Percentiles rank a stretch among this genome's conserved stretches.
Evolutionary conservation across 2,113 vertebrate species (phyloP).

Genomic region (Centrocercus urophasianus): DNA sequence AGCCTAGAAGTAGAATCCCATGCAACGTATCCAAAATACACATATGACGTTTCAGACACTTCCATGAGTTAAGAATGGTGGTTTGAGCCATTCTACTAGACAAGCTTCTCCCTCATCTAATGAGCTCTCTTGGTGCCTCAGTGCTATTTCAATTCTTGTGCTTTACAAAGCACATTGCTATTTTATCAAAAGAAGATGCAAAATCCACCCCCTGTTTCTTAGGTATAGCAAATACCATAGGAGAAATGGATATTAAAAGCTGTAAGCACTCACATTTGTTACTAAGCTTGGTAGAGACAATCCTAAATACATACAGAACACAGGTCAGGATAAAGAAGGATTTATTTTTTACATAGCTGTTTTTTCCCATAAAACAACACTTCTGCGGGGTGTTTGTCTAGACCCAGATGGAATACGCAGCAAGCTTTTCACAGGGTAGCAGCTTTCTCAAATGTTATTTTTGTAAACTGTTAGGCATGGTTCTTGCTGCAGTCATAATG

Average conservation of each 20-base stretch:
- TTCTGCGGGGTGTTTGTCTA: background rate
- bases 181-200: background rate
- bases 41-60: background rate
- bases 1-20: background rate
- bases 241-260: background rate
- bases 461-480: background rate
- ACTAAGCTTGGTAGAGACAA: background rate
- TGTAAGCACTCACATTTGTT: background rate
- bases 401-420: background rate
- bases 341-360: background rate
- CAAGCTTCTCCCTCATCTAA: background rate
- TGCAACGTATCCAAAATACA: background rate
- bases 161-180: background rate
- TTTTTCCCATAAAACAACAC: background rate
- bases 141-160: background rate
- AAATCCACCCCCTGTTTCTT: background rate
- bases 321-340: background rate
- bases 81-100: background rate
- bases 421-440: background rate
- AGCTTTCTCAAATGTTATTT: background rate
- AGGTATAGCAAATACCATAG: background rate
- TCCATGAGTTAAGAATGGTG: background rate
- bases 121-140: background rate
- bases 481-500: background rate
- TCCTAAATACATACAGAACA: background rate